Percentiles rank a stretch among this genome's conserved stretches.
Conservation (phyloP, 2,888 invertebrate genomes). For the Thereva nobilitata region DNA sequence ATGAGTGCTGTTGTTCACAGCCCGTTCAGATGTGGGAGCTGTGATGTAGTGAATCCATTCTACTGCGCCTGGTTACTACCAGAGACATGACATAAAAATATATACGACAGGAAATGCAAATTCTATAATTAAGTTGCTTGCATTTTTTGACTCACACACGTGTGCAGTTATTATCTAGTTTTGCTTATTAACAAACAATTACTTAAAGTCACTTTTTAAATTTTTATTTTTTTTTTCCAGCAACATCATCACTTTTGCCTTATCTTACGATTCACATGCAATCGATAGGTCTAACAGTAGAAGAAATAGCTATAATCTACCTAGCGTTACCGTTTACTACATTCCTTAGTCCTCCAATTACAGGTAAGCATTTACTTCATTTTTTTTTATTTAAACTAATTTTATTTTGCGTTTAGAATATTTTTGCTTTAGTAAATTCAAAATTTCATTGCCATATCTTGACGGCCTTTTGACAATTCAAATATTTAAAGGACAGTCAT, state of each 20-base stretch:
- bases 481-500: slow-evolving; percentile 20
- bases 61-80: too few relatives aligned
- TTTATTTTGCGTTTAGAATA: not conserved
- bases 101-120: too few relatives aligned
- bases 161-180: not conserved
- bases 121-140: too few relatives aligned
- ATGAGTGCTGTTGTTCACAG: too few relatives aligned
- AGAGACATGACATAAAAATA: too few relatives aligned
- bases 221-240: slow-evolving; percentile 58
- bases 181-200: not conserved
- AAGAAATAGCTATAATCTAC: slow-evolving; percentile 86
- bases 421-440: not conserved
- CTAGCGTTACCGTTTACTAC: slow-evolving; percentile 84
- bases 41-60: too few relatives aligned
- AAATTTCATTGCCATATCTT: slow-evolving; percentile 3
- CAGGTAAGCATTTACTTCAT: slow-evolving; percentile 63
- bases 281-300: slow-evolving; percentile 80
- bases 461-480: slow-evolving; percentile 10
- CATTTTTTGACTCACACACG: too few relatives aligned
- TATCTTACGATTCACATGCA: slow-evolving; percentile 91
- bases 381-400: not conserved
- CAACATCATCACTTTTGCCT: slow-evolving; percentile 81
- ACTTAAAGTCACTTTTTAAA: not conserved
- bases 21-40: too few relatives aligned
- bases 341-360: slow-evolving; percentile 81